Percentiles rank a stretch among this genome's conserved stretches.
Conservation (phyloP, 64 coral and sea anemone genomes). For the Montipora efflorescens region DNA sequence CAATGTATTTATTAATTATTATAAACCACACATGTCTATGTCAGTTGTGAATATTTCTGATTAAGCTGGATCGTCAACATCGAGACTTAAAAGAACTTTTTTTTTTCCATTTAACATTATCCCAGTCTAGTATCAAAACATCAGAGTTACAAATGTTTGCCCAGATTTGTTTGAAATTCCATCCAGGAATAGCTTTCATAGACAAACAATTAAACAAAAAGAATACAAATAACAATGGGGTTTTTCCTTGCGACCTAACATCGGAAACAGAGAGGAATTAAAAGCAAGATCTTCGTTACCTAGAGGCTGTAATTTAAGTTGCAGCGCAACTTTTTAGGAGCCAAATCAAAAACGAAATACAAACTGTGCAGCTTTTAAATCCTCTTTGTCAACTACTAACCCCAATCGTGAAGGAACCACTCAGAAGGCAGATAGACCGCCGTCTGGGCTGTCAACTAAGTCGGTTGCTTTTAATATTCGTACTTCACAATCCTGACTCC, state of each 20-base stretch:
- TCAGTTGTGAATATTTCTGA: neutral
- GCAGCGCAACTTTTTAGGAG: neutral
- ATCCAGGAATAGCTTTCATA: neutral
- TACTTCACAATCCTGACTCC: neutral
- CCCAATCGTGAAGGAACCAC: neutral
- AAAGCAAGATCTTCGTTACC: neutral
- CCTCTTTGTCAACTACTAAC: neutral
- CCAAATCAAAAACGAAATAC: neutral
- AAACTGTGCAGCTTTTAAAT: neutral
- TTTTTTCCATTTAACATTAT: neutral
- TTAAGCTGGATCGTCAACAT: neutral
- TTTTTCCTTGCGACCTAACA: neutral
- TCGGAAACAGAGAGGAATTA: neutral
- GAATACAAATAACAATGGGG: neutral
- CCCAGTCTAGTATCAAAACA: neutral
- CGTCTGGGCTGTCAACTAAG: slow-evolving; percentile 14
- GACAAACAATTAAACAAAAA: neutral
- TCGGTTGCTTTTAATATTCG: neutral
- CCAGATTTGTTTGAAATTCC: slow-evolving; percentile 5
- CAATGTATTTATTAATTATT: no score
- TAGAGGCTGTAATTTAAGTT: neutral
- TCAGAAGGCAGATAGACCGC: neutral
- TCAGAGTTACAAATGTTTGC: neutral
- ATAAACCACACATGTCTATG: neutral
- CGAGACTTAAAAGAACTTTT: neutral